Percentiles rank a stretch among this genome's conserved stretches.
phyloP scores from a whole-genome alignment of 1,140 invertebrate species.

The Chelonus insularis region DNA sequence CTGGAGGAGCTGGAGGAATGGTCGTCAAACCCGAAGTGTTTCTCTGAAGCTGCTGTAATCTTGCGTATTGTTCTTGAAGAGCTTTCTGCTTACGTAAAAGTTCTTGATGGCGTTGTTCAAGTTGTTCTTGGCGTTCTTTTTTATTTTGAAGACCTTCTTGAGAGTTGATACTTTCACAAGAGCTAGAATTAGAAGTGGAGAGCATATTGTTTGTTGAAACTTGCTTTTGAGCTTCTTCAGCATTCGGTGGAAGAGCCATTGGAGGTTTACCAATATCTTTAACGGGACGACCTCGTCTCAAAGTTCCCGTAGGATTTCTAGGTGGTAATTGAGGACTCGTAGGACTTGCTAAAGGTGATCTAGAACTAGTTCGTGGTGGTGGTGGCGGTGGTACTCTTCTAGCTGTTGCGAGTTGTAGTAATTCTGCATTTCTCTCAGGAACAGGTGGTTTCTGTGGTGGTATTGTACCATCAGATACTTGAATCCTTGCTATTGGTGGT shows the following conservation, averaged over 20 bases:
- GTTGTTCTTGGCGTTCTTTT: constrained; percentile 70
- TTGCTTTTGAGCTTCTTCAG: constrained; percentile 49
- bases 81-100: constrained; percentile 82
- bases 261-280: constrained; percentile 44
- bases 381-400: constrained; percentile 84
- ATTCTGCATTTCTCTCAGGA: constrained; percentile 75
- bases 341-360: constrained; percentile 79
- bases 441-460: constrained; percentile 69
- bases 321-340: constrained; percentile 68
- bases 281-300: constrained; percentile 33
- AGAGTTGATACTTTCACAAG: constrained; percentile 78
- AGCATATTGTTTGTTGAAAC: constrained; percentile 40
- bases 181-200: constrained; percentile 67
- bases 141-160: constrained; percentile 66
- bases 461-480: constrained; percentile 40
- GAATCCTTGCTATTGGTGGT: constrained; percentile 64
- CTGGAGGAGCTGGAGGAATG: constrained; percentile 64
- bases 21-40: constrained; percentile 67
- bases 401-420: constrained; percentile 66
- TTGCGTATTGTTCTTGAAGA: constrained; percentile 85
- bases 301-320: constrained; percentile 50
- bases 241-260: constrained; percentile 49
- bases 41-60: constrained; percentile 81
- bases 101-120: constrained; percentile 85
- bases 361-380: constrained; percentile 79